phyloP scores from a whole-genome alignment of 35 echinoderm and acorn worm species.

The Ptychodera flava region DNA sequence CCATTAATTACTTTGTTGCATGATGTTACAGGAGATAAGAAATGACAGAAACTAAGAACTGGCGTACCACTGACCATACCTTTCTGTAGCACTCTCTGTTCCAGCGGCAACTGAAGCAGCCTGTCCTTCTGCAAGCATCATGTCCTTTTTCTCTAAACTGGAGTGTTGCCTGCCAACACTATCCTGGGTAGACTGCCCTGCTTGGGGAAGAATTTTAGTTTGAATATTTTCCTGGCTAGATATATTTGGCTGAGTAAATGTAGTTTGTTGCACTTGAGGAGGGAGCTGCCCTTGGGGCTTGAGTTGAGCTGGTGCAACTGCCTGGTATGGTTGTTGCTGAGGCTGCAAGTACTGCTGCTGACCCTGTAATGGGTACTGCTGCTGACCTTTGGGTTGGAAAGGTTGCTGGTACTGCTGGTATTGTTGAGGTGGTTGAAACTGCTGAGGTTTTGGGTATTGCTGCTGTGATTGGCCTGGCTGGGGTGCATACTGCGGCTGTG shows the following conservation, averaged over 20 bases:
- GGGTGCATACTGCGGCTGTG: background rate
- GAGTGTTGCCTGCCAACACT: background rate
- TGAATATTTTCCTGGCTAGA: background rate
- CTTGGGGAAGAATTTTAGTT: background rate
- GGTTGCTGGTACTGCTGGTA: slow-evolving; percentile 1
- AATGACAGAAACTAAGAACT: too few species aligned
- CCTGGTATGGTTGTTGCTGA: background rate
- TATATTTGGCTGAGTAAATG: background rate
- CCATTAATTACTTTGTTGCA: too few species aligned
- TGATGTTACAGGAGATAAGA: too few species aligned
- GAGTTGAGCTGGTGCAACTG: background rate
- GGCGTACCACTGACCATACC: too few species aligned
- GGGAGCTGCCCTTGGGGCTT: background rate
- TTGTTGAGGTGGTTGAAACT: background rate
- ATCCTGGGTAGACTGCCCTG: background rate
- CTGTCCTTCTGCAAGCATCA: background rate
- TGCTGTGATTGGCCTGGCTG: background rate
- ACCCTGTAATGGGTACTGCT: background rate
- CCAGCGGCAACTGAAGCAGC: background rate
- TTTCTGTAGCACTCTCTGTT: background rate
- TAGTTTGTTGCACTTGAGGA: background rate
- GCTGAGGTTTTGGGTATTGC: background rate
- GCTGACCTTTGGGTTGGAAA: background rate
- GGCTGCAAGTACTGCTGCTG: background rate
- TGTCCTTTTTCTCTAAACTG: background rate